Percentiles rank a stretch among this genome's conserved stretches.
Evolutionary conservation across 2,113 vertebrate genomes (phyloP).

Genomic region (human): DNA sequence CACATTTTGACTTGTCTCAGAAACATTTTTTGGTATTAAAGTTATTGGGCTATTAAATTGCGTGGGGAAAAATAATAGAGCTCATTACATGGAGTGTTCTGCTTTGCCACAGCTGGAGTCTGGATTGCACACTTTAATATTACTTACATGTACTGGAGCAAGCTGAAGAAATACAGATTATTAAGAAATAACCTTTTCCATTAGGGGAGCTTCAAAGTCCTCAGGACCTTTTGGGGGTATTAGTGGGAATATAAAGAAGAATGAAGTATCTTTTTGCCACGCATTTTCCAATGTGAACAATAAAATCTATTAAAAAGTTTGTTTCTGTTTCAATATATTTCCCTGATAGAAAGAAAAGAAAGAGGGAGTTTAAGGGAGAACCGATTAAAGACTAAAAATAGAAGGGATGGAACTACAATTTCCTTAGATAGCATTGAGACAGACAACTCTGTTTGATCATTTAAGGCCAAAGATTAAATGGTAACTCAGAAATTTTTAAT

Average conservation of each 20-base stretch:
- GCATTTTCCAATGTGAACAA: neutral
- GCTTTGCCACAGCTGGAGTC: constrained; percentile 36
- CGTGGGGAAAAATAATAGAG: constrained; percentile 50
- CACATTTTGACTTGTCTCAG: constrained; percentile 41
- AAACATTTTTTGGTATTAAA: constrained; percentile 44
- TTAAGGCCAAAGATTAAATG: neutral
- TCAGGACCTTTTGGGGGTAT: neutral
- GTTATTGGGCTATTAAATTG: constrained; percentile 71
- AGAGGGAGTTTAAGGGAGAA: neutral
- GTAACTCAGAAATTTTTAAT: neutral
- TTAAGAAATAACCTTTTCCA: constrained; percentile 7
- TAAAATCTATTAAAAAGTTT: neutral
- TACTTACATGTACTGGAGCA: constrained; percentile 19
- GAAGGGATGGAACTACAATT: neutral
- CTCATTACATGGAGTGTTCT: constrained; percentile 18
- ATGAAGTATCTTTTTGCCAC: neutral
- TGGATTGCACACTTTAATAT: neutral
- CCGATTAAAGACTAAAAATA: neutral
- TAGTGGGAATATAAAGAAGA: neutral
- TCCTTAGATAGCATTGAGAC: neutral
- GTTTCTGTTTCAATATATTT: neutral
- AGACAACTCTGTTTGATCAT: neutral
- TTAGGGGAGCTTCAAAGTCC: neutral
- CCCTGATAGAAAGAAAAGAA: neutral
- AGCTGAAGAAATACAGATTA: neutral